Base-by-base conservation (phyloP, 2,888 invertebrate genomes). In the Tridacna gigas region DNA sequence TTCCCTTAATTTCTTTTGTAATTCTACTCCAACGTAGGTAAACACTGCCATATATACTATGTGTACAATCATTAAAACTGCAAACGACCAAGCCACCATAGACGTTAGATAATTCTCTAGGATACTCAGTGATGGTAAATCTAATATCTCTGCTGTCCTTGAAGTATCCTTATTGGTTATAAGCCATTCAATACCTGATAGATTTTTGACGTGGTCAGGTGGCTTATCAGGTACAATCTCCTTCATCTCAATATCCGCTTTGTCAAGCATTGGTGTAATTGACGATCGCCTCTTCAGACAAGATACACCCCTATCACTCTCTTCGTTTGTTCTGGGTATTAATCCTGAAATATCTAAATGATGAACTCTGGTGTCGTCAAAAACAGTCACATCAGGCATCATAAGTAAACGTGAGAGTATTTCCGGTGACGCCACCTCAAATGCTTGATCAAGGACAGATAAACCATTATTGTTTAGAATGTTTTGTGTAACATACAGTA, bases 21-120 rank as follows among this genome's bases (percentile, higher is more conserved):
- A 78, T 47, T 77, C 77, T 56, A 88, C 79, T 15, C 88, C 88
- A 45, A 90, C 79, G 75, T 86, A 90, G 61, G 89, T 91, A 79
- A 92, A 91, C 4, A 92, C 67, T n/a, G 82, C 79, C 94, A 94
- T 94, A 86, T 94, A 93, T 20, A 87, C 73, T 26, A 94, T 89
- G 84, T 94, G 94, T 15, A 92, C 45, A 2, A 89, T 26, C 88
- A 93, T 90, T 7, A 94, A 75, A 11, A 91, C 63, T 3, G 86
- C 83, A 82, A 92, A 94, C 5, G 90, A 90, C 89, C 90, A 91
- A 61, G 91, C 90, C 26, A 92, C 92, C 25, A 91, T 88, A 0
- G 80, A 85, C 78, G 90, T 91, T 81, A 93, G 93, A 76, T 92
- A 90, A 22, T 85, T 80, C 66, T 92, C 92, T 9, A 94, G 88